phyloP scores from a whole-genome alignment of 2,797 vertebrate species.

The Tamandua tetradactyla region DNA sequence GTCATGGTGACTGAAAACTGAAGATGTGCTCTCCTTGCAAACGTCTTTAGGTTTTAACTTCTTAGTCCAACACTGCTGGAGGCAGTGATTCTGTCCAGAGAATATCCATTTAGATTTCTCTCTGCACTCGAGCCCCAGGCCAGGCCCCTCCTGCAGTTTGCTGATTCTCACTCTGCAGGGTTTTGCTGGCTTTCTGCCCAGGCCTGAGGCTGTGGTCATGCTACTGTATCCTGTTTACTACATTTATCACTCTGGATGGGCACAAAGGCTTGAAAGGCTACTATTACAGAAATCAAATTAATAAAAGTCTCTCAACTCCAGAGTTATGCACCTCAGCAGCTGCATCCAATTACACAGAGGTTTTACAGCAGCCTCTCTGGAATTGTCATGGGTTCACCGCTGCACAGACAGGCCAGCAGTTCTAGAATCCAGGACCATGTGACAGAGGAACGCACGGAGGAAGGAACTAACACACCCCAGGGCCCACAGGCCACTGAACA shows the following conservation, averaged over 20 bases:
- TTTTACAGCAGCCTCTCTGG: neutral
- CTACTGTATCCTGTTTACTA: neutral
- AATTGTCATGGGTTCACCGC: neutral
- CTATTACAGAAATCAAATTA: neutral
- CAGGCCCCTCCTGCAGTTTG: too few relatives aligned
- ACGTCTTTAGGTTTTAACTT: neutral
- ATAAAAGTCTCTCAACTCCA: neutral
- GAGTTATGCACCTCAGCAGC: neutral
- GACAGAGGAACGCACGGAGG: neutral
- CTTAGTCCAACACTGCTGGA: neutral
- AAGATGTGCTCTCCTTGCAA: accelerated
- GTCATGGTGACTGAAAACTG: neutral
- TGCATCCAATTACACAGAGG: neutral
- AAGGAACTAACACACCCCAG: neutral
- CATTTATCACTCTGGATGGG: neutral
- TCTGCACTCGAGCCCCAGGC: neutral
- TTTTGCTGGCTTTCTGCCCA: slow-evolving; percentile 40
- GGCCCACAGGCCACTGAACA: slow-evolving; percentile 51
- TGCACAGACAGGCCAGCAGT: neutral
- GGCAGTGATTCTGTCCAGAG: neutral
- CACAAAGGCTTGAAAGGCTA: neutral
- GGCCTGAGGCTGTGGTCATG: neutral
- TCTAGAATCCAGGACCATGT: neutral
- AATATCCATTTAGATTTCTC: neutral
- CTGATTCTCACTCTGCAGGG: neutral